Conservation (phyloP, 1,140 invertebrate species). For the Apis dorsata region DNA sequence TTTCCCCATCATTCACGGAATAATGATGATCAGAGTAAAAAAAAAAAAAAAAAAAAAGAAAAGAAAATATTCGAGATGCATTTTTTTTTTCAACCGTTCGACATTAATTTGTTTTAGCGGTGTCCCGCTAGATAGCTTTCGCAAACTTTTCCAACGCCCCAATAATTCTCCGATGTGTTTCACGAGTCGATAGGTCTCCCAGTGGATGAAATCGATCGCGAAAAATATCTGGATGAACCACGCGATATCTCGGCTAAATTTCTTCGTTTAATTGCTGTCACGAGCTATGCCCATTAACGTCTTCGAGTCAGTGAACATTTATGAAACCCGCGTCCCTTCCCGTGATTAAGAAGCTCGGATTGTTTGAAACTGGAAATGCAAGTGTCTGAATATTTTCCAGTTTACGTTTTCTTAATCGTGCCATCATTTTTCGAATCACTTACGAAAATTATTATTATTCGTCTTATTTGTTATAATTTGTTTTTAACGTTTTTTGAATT, state of each 20-base stretch:
- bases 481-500: too few species aligned
- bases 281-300: constrained; percentile 1
- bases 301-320: not conserved
- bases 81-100: not conserved
- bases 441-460: too few species aligned
- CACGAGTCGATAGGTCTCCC: not conserved
- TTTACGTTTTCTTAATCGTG: too few species aligned
- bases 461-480: too few species aligned
- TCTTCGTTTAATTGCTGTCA: constrained; percentile 38
- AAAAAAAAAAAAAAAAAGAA: too few species aligned
- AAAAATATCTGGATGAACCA: not conserved
- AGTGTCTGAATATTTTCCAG: too few species aligned
- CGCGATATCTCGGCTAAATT: not conserved
- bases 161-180: not conserved
- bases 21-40: too few species aligned
- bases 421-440: too few species aligned
- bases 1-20: too few species aligned
- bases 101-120: constrained; percentile 26
- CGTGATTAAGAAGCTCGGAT: not conserved
- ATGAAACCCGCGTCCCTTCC: not conserved
- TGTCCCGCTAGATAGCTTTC: not conserved
- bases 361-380: not conserved
- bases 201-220: not conserved
- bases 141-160: not conserved
- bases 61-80: not conserved